Base-by-base conservation (phyloP, 2,888 invertebrate genomes). In the Clanis bilineata region DNA sequence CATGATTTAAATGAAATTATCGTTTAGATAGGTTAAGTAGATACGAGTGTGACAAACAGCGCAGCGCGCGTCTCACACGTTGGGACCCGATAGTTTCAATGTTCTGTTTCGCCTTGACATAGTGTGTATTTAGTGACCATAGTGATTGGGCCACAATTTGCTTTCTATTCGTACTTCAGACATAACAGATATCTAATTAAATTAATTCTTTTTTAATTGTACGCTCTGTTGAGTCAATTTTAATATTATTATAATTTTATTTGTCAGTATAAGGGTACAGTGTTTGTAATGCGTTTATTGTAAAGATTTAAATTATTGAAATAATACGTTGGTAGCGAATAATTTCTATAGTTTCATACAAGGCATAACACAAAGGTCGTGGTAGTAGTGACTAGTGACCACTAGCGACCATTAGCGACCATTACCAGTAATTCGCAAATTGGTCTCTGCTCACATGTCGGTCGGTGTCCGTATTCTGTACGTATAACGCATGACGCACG, bases 201-300 rank as follows among this genome's bases (percentile, higher is more conserved):
- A 18, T 28, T 32, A 51, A 32, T 7, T 51, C 28, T 18, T 51
- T 59, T 55, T 56, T 44, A 36, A 60, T 65, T 64, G 65, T 71
- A 65, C 73, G 72, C 68, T 70, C 69, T 69, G 66, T 70, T 66
- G 68, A 70, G 72, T 77, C 72, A 73, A 62, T 68, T 65, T 68
- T 67, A 70, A 70, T 72, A 61, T 74, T 67, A 66, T 63, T 55
- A 71, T 70, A 64, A 62, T 64, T 71, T 71, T 70, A 72, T 75
- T 76, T 80, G 74, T 82, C 79, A 80, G 73, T 82, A 66, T 85
- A 86, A 83, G 84, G 77, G 79, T 84, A 83, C 82, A 80, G 80
- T 83, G 79, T 85, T 86, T 82, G 69, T 82, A 82, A 82, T 76
- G 76, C 83, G 80, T 85, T 83, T 82, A 82, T 85, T 75, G 81